Conservation (phyloP, 2,113 vertebrate species). For the Dolichotis patagonum region DNA sequence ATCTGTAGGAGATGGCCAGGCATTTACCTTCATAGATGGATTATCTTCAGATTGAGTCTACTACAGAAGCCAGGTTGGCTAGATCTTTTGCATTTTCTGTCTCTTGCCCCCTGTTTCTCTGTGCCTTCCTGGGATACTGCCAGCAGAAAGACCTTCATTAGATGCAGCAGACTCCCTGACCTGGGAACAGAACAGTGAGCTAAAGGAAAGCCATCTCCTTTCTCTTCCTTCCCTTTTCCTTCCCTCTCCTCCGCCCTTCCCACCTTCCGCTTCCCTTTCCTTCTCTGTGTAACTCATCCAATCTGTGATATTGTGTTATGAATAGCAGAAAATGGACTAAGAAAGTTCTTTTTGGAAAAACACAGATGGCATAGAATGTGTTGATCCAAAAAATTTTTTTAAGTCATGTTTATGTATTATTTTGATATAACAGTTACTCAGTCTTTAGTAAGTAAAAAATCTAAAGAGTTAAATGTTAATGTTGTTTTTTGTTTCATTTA, state of each 20-base stretch:
- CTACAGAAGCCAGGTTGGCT: neutral
- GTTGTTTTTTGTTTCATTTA: neutral
- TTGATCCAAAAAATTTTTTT: neutral
- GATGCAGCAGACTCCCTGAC: neutral
- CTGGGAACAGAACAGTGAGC: neutral
- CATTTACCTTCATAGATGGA: neutral
- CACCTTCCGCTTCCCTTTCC: neutral
- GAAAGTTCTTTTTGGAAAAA: neutral
- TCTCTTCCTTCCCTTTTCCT: neutral
- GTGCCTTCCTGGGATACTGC: neutral
- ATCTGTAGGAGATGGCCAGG: neutral
- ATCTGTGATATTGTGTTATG: neutral
- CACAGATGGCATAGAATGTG: neutral
- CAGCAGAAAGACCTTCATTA: neutral
- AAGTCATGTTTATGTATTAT: neutral
- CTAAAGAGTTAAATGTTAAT: neutral
- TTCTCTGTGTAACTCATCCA: neutral
- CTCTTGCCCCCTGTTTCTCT: neutral
- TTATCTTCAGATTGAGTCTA: neutral
- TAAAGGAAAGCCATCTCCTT: neutral
- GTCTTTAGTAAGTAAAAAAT: neutral
- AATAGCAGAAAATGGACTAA: neutral
- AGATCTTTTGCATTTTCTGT: neutral
- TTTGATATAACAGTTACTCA: neutral
- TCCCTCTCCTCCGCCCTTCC: too few relatives aligned